Evolutionary conservation across 1,140 invertebrate species (phyloP).

Genomic region (Lepidurus arcticus): DNA sequence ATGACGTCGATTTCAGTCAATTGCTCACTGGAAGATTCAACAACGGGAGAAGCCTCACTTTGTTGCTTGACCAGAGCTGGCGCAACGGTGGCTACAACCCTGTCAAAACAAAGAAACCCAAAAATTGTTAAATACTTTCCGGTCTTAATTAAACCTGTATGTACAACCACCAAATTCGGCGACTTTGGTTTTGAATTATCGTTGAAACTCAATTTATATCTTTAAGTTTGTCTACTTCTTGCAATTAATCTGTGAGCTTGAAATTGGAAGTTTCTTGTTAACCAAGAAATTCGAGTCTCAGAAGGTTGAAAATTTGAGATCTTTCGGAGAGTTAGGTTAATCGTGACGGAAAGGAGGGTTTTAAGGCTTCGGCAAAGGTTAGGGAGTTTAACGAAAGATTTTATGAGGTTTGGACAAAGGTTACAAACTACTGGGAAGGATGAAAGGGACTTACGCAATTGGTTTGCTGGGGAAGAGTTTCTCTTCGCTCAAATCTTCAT

Average conservation of each 20-base stretch:
- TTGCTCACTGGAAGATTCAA: conserved; percentile 2
- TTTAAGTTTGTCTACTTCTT: too few species aligned
- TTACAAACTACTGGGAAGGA: background rate
- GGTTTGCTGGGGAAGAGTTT: conserved; percentile 2
- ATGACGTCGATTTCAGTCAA: conserved; percentile 26
- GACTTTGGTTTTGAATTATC: too few species aligned
- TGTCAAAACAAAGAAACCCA: background rate
- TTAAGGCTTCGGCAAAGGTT: too few species aligned
- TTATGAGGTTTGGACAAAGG: background rate
- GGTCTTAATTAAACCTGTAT: background rate
- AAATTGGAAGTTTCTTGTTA: too few species aligned
- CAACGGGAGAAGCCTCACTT: background rate
- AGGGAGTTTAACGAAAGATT: too few species aligned
- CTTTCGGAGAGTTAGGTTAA: too few species aligned
- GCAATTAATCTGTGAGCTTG: too few species aligned
- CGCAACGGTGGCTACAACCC: conserved; percentile 20
- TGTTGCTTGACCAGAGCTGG: background rate
- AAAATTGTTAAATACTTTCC: background rate
- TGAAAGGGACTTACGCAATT: background rate
- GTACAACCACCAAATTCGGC: background rate
- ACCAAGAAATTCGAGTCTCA: too few species aligned
- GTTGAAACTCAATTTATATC: too few species aligned
- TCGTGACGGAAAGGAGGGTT: too few species aligned
- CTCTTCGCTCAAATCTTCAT: conserved; percentile 25
- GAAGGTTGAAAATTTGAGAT: too few species aligned